Percentiles rank a stretch among this genome's conserved stretches.
Conservation (phyloP, 2,797 vertebrate genomes). For the Onychomys torridus region DNA sequence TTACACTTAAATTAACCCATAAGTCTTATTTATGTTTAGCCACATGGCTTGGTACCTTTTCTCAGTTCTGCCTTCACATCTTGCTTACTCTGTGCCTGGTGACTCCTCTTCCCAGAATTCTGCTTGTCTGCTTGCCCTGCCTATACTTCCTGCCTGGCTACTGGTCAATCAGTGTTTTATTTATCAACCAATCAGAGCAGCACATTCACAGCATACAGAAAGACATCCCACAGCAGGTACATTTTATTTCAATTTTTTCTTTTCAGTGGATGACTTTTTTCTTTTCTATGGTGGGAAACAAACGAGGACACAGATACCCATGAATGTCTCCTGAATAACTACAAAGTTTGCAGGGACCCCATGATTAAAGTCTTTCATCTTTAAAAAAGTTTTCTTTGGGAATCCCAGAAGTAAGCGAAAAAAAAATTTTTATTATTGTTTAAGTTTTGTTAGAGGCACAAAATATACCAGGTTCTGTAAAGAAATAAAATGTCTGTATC, state of each 20-base stretch:
- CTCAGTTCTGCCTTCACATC: too few species aligned
- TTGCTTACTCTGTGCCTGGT: too few species aligned
- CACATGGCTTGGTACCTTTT: too few species aligned
- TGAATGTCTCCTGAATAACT: conserved; percentile 20
- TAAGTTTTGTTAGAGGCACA: conserved; percentile 46
- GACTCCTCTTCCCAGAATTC: too few species aligned
- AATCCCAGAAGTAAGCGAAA: conserved; percentile 41
- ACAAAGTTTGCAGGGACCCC: conserved; percentile 50
- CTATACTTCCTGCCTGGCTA: too few species aligned
- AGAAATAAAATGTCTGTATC: conserved; percentile 53
- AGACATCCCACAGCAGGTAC: background rate
- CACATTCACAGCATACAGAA: too few species aligned
- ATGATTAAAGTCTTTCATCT: conserved; percentile 72
- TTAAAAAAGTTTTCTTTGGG: conserved; percentile 52
- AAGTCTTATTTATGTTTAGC: too few species aligned
- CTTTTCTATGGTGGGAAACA: conserved; percentile 43
- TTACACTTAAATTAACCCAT: too few species aligned
- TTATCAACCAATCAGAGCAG: too few species aligned
- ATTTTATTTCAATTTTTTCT: conserved; percentile 63
- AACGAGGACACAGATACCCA: conserved; percentile 6
- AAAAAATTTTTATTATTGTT: conserved; percentile 55
- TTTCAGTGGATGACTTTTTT: conserved; percentile 43
- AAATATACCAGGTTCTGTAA: background rate
- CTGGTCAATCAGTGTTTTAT: too few species aligned
- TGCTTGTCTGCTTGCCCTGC: too few species aligned